Evolutionary conservation across 2,888 invertebrate genomes (phyloP), one percentile per base, ranked within the genome.

Genomic region (Drosophila rellima): DNA sequence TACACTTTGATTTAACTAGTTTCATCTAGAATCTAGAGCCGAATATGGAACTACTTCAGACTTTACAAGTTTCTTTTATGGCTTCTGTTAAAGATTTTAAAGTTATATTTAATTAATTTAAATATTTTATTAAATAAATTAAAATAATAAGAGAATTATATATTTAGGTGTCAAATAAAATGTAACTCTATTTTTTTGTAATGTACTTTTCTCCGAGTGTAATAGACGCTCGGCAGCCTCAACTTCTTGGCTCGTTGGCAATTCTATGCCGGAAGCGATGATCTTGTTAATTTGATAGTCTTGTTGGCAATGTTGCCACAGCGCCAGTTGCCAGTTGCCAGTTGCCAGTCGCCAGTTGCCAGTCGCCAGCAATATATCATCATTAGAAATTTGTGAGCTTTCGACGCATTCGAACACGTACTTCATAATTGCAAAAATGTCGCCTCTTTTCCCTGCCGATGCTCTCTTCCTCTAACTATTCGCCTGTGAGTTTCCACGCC

Each of bases 311-410:
- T 73, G 70, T 69, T 60, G 59, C 65, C 44, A 61, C 52, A 57
- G 73, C 67, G 60, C 70, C 39, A 15, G 37, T 37, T 13, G 55
- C 44, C 75, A 54, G 56, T 61, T 64, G 37, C 15, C 20, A 23
- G 44, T 44, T 44, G 44, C 11, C n/a, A n/a, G n/a, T n/a, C n/a
- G 55, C 44, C 75, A 54, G 56, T 61, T 64, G 37, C 15, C 20
- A 23, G 44, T 44, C 23, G 44, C 11, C 44, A 55, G 70, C 87
- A 74, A 90, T 85, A 85, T 78, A 81, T 85, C 90, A 85, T 90
- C 87, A 83, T 90, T 89, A 89, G 89, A 90, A 85, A 83, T 88
- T 86, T 90, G 89, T 72, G 81, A 86, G 83, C 85, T 89, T 89
- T 83, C 83, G 79, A 88, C 82, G 86, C 86, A 85, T 89, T 81